Base-by-base conservation (phyloP, 1,140 invertebrate species). In the Condylostylus longicornis region DNA sequence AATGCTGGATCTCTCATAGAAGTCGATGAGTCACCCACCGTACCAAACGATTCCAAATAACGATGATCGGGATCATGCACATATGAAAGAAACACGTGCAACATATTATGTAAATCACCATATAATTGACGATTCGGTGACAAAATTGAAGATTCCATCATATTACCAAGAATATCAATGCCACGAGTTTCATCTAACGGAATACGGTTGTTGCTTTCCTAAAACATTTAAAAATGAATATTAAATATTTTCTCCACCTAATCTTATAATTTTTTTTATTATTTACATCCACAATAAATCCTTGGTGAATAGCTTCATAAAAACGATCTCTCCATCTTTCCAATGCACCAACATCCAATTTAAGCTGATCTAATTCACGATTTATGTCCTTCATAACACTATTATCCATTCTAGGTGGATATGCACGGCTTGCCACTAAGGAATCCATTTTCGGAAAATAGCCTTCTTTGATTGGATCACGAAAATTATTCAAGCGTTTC, bases 1-100 rank as follows among this genome's bases (percentile, higher is more conserved):
- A 86, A 85, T 10, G 81, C 54, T 1, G 82, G 81, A 54, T 86
- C 82, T 10, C 81, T 66, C 77, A 79, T 75, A 2, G 74, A 70
- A 15, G 75, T 79, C 0, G 72, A 66, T 0, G 69, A 58, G 47
- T 77, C 74, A 10, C 69, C 73, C 70, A 77, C 77, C 0, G 75
- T 65, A 30, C 68, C 58, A 42, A 70, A 72, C 4, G 56, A 58
- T 62, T 74, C 71, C 57, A 72, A 51, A 47, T 68, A 68, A 25
- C 46, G 44, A 18, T 50, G 40, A 35, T 71, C 66, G 13, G 72
- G 72, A 41, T 75, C 73, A 44, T 75, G 71, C 8, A 63, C 48
- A 42, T 64, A 67, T 1, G 64, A 63, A 40, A 73, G 64, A 42
- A 66, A 54, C 12, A 70, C 53, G 47, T 75, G 72, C 0, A 67